phyloP scores from a whole-genome alignment of 2,888 invertebrate species.

The Allolobophora icterica region DNA sequence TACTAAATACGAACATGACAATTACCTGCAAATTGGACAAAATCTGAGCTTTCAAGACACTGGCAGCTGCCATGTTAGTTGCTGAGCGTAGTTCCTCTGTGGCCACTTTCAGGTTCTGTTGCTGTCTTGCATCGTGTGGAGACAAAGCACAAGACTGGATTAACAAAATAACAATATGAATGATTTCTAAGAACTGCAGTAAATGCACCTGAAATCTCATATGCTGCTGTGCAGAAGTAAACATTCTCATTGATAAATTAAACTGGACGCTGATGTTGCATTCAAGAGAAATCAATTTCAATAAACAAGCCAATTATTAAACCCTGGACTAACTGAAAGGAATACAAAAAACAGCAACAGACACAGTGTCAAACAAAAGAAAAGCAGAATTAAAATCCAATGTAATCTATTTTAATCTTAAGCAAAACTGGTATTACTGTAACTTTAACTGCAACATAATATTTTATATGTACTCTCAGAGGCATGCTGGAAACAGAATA shows the following conservation, averaged over 20 bases:
- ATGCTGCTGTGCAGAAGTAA: background rate
- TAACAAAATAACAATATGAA: background rate
- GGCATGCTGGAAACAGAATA: background rate
- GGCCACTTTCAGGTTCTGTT: slow-evolving; percentile 82
- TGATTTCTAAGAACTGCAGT: background rate
- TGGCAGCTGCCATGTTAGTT: slow-evolving; percentile 77
- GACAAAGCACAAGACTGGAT: slow-evolving; percentile 80
- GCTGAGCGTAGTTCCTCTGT: slow-evolving; percentile 92
- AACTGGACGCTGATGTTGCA: no score
- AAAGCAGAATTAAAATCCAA: background rate
- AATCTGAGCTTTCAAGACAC: slow-evolving; percentile 32
- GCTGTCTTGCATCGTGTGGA: slow-evolving; percentile 81
- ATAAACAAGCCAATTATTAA: no score
- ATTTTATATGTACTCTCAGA: no score
- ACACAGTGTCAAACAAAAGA: background rate
- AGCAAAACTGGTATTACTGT: background rate
- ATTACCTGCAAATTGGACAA: slow-evolving; percentile 35
- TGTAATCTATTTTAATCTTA: background rate
- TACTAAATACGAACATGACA: background rate
- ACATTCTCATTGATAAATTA: background rate
- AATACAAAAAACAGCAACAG: no score
- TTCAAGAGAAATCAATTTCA: no score
- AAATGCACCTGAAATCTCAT: background rate
- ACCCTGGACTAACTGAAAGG: no score
- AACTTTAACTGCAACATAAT: no score